Conservation (phyloP, 2,113 vertebrate species). For the Triplophysa rosa region DNA sequence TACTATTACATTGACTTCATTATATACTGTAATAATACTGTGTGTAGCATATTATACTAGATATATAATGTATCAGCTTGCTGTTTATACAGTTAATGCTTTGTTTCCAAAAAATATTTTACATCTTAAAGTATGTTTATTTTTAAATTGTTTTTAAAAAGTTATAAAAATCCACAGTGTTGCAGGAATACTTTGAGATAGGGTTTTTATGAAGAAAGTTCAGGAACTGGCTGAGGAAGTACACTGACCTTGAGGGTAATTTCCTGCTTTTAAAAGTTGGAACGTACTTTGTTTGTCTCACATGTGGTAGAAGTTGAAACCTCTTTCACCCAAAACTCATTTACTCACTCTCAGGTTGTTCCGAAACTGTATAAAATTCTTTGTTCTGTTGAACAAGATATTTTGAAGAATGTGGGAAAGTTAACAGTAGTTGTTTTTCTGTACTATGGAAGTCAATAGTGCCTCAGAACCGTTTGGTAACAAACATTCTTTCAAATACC, state of each 20-base stretch:
- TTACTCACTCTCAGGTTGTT: too few species aligned
- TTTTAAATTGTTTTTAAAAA: background rate
- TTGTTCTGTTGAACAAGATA: too few species aligned
- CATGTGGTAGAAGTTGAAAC: background rate
- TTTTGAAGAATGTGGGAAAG: too few species aligned
- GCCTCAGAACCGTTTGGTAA: too few species aligned
- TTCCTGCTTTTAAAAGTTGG: conserved; percentile 36
- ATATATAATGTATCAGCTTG: too few species aligned
- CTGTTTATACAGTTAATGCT: background rate
- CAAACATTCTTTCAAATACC: too few species aligned
- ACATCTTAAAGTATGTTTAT: background rate
- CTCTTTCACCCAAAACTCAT: background rate
- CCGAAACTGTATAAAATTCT: too few species aligned
- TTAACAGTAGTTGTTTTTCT: too few species aligned
- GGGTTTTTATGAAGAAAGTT: background rate
- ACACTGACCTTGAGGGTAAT: background rate
- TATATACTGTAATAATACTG: too few species aligned
- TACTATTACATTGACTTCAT: background rate
- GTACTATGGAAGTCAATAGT: too few species aligned
- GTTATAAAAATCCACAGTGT: background rate
- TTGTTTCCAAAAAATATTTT: background rate
- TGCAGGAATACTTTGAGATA: background rate
- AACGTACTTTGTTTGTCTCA: background rate
- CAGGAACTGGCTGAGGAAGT: conserved; percentile 19
- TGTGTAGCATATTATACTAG: too few species aligned